A percentile compares a stretch with the other conserved stretches of the same genome.
These are phyloP conservation scores for Anarsia innoxiella DNA, from an alignment of 2,888 invertebrate genomes.

Conservation along the genomic window DNA sequence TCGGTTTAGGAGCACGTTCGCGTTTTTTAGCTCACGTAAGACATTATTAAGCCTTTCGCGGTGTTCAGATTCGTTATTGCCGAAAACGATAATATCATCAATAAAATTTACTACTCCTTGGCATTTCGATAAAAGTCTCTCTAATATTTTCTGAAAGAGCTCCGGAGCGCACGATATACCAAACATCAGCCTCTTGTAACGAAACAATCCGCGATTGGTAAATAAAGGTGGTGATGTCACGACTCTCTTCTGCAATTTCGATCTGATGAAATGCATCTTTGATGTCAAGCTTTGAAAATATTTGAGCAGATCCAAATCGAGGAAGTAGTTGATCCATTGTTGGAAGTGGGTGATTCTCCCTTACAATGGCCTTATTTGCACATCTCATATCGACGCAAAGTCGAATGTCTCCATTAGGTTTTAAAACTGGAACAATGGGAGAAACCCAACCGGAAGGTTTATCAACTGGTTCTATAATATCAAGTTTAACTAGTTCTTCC, in stretches of 20 bases:
- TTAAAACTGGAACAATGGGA: constrained; percentile 16
- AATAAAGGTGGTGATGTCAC: constrained; percentile 31
- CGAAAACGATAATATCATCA: not conserved
- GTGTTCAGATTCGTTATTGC: not conserved
- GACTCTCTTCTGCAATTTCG: constrained; percentile 20
- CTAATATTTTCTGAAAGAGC: constrained; percentile 32
- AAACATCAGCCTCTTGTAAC: not conserved
- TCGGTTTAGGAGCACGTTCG: constrained; percentile 14
- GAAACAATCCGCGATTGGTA: not conserved
- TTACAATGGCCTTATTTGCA: constrained; percentile 19
- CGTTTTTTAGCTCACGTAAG: constrained; percentile 9
- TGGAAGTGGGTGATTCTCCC: constrained; percentile 25
- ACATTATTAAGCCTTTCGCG: constrained; percentile 2
- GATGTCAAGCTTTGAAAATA: constrained; percentile 19
- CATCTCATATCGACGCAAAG: constrained; percentile 20
- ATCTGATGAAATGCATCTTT: too few species aligned
- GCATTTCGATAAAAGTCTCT: constrained; percentile 29
- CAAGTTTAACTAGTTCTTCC: constrained; percentile 13
- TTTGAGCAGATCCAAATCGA: constrained; percentile 14
- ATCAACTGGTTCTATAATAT: constrained; percentile 16
- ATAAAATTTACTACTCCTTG: constrained; percentile 30
- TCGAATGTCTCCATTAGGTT: constrained; percentile 13
- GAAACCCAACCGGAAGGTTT: constrained; percentile 16
- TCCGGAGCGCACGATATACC: constrained; percentile 52
- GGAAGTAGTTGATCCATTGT: constrained; percentile 16